Conservation (phyloP, 2,797 vertebrate genomes). For the Gallinago nigripennis region DNA sequence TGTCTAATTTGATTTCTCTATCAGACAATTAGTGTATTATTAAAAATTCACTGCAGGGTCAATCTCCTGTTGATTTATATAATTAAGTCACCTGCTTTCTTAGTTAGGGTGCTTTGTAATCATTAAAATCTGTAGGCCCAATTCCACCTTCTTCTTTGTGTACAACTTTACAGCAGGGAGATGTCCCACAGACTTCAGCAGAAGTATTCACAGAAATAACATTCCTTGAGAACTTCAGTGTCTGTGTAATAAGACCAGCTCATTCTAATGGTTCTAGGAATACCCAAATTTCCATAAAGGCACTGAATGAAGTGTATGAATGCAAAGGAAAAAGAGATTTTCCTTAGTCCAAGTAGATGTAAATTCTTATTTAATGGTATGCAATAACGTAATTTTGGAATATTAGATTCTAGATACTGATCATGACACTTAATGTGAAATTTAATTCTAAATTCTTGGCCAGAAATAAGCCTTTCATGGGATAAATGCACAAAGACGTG, state of each 20-base stretch:
- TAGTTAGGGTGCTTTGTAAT: conserved; percentile 14
- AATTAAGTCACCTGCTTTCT: conserved; percentile 63
- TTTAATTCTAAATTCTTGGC: neutral
- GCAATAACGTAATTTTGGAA: neutral
- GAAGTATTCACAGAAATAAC: neutral
- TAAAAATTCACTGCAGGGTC: conserved; percentile 67
- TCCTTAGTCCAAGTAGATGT: neutral
- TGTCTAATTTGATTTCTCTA: conserved; percentile 71
- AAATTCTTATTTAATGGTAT: neutral
- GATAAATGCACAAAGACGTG: neutral
- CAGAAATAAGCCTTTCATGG: neutral
- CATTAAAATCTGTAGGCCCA: neutral
- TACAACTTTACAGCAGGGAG: neutral
- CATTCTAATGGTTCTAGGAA: neutral
- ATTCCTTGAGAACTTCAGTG: neutral
- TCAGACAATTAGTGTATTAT: conserved; percentile 70
- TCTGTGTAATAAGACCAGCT: neutral
- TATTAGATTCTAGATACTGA: neutral
- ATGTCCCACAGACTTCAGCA: neutral
- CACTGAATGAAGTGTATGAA: neutral
- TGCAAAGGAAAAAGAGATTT: neutral
- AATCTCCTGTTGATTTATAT: conserved; percentile 65
- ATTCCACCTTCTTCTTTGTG: neutral
- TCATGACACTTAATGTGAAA: neutral
- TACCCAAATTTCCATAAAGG: neutral